Base-by-base conservation (phyloP, 2,113 vertebrate species). In the Trinectes maculatus region DNA sequence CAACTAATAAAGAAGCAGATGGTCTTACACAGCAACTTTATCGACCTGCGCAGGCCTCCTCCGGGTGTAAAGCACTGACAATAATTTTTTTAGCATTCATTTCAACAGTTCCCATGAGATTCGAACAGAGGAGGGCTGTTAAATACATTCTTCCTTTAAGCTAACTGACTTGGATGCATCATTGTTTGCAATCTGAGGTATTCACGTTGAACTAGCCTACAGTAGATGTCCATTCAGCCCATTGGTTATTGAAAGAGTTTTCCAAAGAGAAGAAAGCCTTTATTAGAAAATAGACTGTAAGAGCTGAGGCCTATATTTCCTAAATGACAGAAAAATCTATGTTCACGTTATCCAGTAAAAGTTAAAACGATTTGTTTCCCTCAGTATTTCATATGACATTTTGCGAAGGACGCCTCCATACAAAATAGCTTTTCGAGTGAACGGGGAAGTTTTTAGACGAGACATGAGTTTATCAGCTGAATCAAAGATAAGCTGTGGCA, bases 1-100 rank as follows among this genome's bases (percentile, higher is more conserved):
- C 22, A 44, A 40, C 29, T 54, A 51, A 55, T 64, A 51, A 55
- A 44, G 18, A 56, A 40, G 54, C 28, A 60, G 5, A 31, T 54
- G 13, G 42, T 46, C 12, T n/a, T 29, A 9, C 5, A 1, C 15
- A 36, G 55, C 15, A 34, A 15, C 16, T 61, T 22, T 43, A 6
- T 42, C 31, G 34, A 66, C 55, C n/a, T 26, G 22, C 37, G 24
- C 25, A 40, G 29, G 33, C 3, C 10, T 28, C 19, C 19, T 29
- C 18, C 12, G 18, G 8, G 18, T 52, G 39, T 29, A 59, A 25
- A 73, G 46, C 33, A 59, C 26, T 48, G 53, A 40, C 39, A 37
- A 21, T 5, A 2, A 26, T 56, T 51, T 37, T 51, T 6, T 47
- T 48, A 34, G 5, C 7, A 53, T 47, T 40, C 26, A 34, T 33